These are phyloP conservation scores for Rhinoderma darwinii DNA, from an alignment of 2,113 vertebrate species.

Conservation along the genomic window DNA sequence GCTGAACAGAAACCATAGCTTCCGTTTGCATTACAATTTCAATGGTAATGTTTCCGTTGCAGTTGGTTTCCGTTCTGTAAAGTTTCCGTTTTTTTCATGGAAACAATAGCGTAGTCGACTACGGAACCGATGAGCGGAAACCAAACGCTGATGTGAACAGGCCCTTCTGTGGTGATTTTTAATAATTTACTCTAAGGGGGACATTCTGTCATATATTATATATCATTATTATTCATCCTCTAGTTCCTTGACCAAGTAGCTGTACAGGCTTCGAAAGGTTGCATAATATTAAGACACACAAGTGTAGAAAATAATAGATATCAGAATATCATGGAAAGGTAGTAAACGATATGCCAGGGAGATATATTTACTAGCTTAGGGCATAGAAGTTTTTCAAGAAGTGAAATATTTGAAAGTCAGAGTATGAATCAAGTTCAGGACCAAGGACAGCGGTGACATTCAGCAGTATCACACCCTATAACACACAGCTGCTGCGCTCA, in stretches of 20 bases:
- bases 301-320: background rate
- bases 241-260: background rate
- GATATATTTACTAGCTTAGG: background rate
- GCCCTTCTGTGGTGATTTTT: background rate
- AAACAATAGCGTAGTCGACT: too few species aligned
- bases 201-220: background rate
- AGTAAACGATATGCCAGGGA: background rate
- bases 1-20: too few species aligned
- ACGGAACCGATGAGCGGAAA: too few species aligned
- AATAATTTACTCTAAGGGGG: background rate
- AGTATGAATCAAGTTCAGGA: background rate
- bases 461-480: background rate
- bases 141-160: too few species aligned
- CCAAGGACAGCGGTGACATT: conserved; percentile 14
- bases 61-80: too few species aligned
- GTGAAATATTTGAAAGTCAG: background rate
- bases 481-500: too few species aligned
- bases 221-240: background rate
- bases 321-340: background rate
- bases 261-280: background rate
- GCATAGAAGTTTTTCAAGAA: background rate
- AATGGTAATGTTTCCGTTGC: too few species aligned
- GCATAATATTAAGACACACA: background rate
- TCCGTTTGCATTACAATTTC: too few species aligned
- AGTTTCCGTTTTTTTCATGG: too few species aligned